Base-by-base conservation (phyloP, 1,140 invertebrate species). In the Cotesia typhae region DNA sequence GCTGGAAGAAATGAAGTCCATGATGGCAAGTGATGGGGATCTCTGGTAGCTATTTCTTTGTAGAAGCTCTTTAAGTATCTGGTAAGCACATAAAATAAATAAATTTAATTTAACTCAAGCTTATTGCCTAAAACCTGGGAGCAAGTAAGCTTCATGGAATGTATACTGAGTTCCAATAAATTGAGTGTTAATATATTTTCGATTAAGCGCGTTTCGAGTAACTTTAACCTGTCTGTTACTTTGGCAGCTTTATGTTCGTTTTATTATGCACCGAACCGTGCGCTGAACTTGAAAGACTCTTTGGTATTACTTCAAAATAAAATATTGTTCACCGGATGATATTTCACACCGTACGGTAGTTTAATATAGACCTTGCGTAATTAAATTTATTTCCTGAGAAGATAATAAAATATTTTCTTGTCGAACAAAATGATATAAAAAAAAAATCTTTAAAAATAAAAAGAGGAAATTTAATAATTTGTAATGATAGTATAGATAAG, bases 41-140 rank as follows among this genome's bases (percentile, higher is more conserved):
- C 87, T 51, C 86, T 80, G 10, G 81, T 81, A 4, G 85, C 85
- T 37, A 88, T 74, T 60, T 88, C 87, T 52, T 82, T 81, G 75
- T 88, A 87, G 75, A 87, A 83, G 28, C 78, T 84, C 76, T 85
- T 84, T 65, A 88, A 76, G 76, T 85, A 87, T 79, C 85, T 83
- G 76, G 52, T 78, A 77, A 17, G 4, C 12, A 47, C 10, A 47
- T 47, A 47, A 47, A 1, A 47, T 47, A 10, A 47, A 9, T 6
- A 10, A 47, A 47, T 47, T 47, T 47, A 47, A 52, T 52, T 47
- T 47, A 47, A 47, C 7, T 47, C 41, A 47, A 52, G 51, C 2
- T 28, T 28, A 28, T 28, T 28, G 28, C 28, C 28, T 28, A 3
- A 28, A 28, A 28, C 28, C 28, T 28, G 28, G 28, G 28, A 28